Evolutionary conservation across 2,797 vertebrate genomes (phyloP).

Genomic region (Tadarida brasiliensis): DNA sequence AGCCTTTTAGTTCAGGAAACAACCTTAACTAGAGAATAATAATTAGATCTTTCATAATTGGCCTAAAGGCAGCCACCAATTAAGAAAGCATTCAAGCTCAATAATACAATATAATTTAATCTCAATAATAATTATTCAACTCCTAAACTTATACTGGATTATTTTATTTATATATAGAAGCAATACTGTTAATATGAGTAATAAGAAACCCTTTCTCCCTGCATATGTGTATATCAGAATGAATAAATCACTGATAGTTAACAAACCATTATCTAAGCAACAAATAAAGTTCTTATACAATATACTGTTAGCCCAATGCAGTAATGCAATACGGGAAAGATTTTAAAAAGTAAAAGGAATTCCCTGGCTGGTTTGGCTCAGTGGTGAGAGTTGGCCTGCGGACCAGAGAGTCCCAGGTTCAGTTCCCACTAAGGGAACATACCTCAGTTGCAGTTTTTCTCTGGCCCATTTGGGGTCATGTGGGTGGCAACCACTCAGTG

Average conservation of each 20-base stretch:
- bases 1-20: background rate
- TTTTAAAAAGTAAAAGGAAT: no score
- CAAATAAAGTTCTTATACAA: no score
- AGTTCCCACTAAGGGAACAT: no score
- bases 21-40: background rate
- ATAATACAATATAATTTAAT: background rate
- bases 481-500: no score
- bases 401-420: no score
- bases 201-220: background rate
- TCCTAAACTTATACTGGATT: background rate
- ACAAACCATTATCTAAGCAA: no score
- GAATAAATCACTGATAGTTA: background rate
- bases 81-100: background rate
- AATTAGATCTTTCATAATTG: background rate
- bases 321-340: background rate
- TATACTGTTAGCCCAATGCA: background rate
- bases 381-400: no score
- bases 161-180: no score
- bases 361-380: no score
- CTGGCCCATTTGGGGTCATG: no score
- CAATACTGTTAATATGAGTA: background rate
- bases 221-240: background rate
- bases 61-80: background rate
- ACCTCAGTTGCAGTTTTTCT: no score
- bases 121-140: rapidly evolving